Percentiles rank a stretch among this genome's conserved stretches.
These are phyloP conservation scores for Enteromius afrohamiltoni DNA, from an alignment of 2,797 vertebrate genomes.

Conservation along the genomic window DNA sequence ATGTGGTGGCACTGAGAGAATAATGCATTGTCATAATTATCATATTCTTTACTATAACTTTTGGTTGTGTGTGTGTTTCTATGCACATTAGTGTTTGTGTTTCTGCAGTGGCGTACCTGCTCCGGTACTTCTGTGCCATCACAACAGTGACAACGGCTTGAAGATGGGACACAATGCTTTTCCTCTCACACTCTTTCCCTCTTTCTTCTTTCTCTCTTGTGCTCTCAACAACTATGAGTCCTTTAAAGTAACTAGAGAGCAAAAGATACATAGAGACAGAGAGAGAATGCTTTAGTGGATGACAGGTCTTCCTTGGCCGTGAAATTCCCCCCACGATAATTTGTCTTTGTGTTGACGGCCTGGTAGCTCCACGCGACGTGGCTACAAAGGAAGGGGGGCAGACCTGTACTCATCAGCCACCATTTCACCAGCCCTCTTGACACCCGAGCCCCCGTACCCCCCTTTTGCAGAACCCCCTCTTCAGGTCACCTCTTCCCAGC, in stretches of 20 bases:
- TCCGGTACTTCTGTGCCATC: constrained; percentile 12
- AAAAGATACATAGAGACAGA: constrained; percentile 72
- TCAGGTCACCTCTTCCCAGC: constrained; percentile 76
- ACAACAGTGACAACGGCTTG: constrained; percentile 2
- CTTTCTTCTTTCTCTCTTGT: constrained; percentile 64
- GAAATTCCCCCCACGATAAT: constrained; percentile 85
- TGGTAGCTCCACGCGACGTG: constrained; percentile 82
- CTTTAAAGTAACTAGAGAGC: constrained; percentile 75
- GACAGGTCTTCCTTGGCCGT: constrained; percentile 84
- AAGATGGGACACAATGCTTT: constrained; percentile 63
- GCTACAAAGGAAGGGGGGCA: constrained; percentile 81
- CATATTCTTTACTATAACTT: background rate
- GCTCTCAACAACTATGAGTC: constrained; percentile 78
- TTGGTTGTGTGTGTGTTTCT: constrained; percentile 9
- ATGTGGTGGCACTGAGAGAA: background rate
- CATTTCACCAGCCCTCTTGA: constrained; percentile 91
- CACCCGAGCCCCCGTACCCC: constrained; percentile 82
- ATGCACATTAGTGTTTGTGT: background rate
- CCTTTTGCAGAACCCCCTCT: constrained; percentile 70
- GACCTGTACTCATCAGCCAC: constrained; percentile 94
- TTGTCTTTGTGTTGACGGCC: constrained; percentile 93
- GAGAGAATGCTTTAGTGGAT: constrained; percentile 76
- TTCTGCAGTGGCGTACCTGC: constrained; percentile 35
- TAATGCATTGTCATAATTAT: background rate
- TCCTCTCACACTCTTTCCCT: constrained; percentile 62